Percentiles rank a stretch among this genome's conserved stretches.
These are phyloP conservation scores for Phrynocephalus guinanensis DNA, from an alignment of 2,797 vertebrate genomes.

Conservation along the genomic window DNA sequence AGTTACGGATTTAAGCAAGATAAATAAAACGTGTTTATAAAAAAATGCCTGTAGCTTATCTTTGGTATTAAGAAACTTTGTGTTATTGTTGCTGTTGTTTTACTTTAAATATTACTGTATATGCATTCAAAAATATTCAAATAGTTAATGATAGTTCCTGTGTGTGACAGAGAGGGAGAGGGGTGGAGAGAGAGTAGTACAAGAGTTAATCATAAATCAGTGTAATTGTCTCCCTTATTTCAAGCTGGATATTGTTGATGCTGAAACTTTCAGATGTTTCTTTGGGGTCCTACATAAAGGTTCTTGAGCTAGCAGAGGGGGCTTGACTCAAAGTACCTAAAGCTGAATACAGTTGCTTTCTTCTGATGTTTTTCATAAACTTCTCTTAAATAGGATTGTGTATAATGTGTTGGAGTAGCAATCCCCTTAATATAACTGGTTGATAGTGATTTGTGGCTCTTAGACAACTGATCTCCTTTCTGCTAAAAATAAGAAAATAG, in stretches of 20 bases:
- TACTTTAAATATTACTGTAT: constrained; percentile 13
- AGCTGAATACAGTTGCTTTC: background rate
- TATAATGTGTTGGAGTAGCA: background rate
- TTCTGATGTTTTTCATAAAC: background rate
- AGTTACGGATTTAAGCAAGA: constrained; percentile 79
- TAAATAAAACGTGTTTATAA: constrained; percentile 86
- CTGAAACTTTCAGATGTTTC: background rate
- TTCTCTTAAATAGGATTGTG: background rate
- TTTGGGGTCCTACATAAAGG: background rate
- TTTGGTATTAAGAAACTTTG: constrained; percentile 67
- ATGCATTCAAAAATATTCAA: constrained; percentile 41
- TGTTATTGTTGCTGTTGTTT: background rate
- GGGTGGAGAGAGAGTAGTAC: background rate
- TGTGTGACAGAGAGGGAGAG: background rate
- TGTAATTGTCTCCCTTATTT: background rate
- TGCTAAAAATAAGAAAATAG: background rate
- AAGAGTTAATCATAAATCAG: background rate
- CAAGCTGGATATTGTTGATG: background rate
- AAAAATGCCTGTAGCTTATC: constrained; percentile 81
- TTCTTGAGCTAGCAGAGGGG: background rate
- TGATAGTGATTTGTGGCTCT: constrained; percentile 26
- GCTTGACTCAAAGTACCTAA: background rate
- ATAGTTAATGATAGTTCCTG: constrained; percentile 10
- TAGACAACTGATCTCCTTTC: background rate
- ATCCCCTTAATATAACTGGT: constrained; percentile 15